Conservation (phyloP, 1,140 invertebrate genomes). For the Aphis gossypii region DNA sequence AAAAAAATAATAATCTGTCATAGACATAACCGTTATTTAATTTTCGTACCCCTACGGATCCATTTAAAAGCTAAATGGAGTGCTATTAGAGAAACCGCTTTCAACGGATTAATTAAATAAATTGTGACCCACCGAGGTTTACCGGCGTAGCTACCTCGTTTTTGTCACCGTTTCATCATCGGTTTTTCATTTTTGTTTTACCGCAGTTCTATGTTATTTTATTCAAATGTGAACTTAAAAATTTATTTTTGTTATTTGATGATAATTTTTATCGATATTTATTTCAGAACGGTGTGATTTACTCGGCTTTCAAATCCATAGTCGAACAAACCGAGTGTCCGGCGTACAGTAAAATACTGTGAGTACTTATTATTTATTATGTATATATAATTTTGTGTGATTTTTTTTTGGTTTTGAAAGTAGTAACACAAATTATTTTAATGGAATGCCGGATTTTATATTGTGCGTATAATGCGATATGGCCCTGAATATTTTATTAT, state of each 20-base stretch:
- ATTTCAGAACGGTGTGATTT: conserved; percentile 41
- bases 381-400: too few relatives aligned
- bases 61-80: conserved; percentile 34
- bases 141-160: neutral
- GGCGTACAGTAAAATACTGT: conserved; percentile 34
- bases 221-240: neutral
- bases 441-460: neutral
- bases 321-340: neutral
- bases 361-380: neutral
- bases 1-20: neutral
- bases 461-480: neutral
- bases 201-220: neutral
- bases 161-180: neutral
- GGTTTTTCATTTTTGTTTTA: neutral
- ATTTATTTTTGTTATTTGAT: neutral
- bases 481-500: neutral
- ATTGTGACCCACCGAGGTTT: neutral
- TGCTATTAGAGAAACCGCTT: neutral
- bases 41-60: neutral
- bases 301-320: conserved; percentile 41
- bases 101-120: conserved; percentile 32
- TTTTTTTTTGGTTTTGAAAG: neutral
- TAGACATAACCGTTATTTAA: neutral
- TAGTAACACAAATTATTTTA: neutral
- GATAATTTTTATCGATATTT: neutral